Conservation (phyloP, 2,888 invertebrate species). For the Epinotia demarniana region DNA sequence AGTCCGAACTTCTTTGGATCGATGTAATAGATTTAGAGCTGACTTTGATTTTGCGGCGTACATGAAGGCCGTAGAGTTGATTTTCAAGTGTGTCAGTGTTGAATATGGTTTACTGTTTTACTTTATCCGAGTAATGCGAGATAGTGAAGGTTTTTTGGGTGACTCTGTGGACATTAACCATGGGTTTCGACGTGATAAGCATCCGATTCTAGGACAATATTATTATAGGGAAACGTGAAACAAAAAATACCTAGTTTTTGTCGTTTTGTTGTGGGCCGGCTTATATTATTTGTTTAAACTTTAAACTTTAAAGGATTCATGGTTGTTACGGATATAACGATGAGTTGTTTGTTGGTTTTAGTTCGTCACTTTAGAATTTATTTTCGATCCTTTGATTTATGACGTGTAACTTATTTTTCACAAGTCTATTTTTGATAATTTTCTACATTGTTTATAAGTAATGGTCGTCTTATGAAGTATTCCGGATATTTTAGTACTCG, state of each 20-base stretch:
- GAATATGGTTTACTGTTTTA: constrained; percentile 42
- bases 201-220: constrained; percentile 29
- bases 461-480: too few relatives aligned
- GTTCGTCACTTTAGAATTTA: background rate
- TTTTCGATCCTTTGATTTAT: background rate
- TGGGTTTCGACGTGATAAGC: constrained; percentile 38
- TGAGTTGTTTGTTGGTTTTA: constrained; percentile 15
- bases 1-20: constrained; percentile 1
- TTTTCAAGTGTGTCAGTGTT: constrained; percentile 4
- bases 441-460: too few relatives aligned
- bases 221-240: constrained; percentile 24
- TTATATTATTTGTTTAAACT: constrained; percentile 19
- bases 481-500: too few relatives aligned
- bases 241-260: constrained; percentile 30
- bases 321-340: background rate
- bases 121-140: constrained; percentile 37
- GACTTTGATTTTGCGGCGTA: constrained; percentile 7
- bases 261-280: constrained; percentile 3
- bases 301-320: background rate
- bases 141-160: constrained; percentile 42
- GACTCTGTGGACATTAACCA: constrained; percentile 40
- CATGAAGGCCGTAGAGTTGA: background rate
- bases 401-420: background rate
- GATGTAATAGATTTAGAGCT: background rate
- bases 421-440: too few relatives aligned